Conservation (phyloP, 2,113 vertebrate species). For the mouse (Mus musculus) region GRCm39 chr5:130873001-130873500, state of each 20-base stretch:
- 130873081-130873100: background rate
- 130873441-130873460: no score
- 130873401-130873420: background rate
- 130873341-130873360: constrained; percentile 63
- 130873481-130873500: background rate
- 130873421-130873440: background rate
- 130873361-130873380: constrained; percentile 9
- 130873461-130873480: background rate
- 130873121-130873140: background rate
- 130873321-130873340: constrained; percentile 45
- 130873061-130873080: background rate
- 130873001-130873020: background rate
- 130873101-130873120: background rate
- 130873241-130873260: background rate
- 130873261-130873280: background rate
- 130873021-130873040: background rate
- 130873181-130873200: constrained; percentile 7
- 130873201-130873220: constrained; percentile 45
- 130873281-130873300: constrained; percentile 31
- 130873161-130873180: background rate
- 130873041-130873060: background rate
- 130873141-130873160: background rate
- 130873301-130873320: constrained; percentile 46
- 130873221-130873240: background rate
- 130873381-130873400: constrained; percentile 46